These are phyloP conservation scores for Tinea trinotella DNA, from an alignment of 2,888 invertebrate genomes.

Conservation along the genomic window DNA sequence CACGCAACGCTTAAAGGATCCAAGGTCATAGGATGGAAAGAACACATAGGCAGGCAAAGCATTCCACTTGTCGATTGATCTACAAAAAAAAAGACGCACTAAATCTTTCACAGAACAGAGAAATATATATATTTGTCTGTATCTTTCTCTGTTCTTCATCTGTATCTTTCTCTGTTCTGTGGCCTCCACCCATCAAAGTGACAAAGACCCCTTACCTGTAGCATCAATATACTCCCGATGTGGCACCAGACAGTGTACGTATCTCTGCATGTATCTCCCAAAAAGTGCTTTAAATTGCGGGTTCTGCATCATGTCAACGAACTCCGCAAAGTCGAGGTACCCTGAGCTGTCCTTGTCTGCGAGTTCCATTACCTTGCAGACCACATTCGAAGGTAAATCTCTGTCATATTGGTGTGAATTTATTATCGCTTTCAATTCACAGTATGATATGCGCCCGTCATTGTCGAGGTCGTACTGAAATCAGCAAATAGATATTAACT, in stretches of 20 bases:
- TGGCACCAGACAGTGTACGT: slow-evolving; percentile 72
- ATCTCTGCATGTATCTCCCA: slow-evolving; percentile 75
- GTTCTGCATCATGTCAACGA: slow-evolving; percentile 77
- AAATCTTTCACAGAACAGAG: no score
- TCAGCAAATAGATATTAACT: no score
- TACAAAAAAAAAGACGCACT: no score
- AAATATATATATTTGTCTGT: no score
- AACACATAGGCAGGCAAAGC: no score
- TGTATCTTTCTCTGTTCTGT: no score
- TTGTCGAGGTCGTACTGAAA: slow-evolving; percentile 79
- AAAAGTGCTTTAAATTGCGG: slow-evolving; percentile 76
- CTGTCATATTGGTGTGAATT: slow-evolving; percentile 74
- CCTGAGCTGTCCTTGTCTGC: slow-evolving; percentile 70
- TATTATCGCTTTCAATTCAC: slow-evolving; percentile 76
- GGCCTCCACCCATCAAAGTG: no score
- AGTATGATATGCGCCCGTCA: slow-evolving; percentile 78
- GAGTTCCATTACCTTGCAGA: slow-evolving; percentile 76
- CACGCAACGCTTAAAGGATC: no score
- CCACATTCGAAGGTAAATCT: slow-evolving; percentile 78
- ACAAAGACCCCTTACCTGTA: slow-evolving; percentile 50
- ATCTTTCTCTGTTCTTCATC: no score
- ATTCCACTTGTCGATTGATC: no score
- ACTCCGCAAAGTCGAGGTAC: slow-evolving; percentile 79
- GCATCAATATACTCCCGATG: slow-evolving; percentile 64
- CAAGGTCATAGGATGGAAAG: no score